Evolutionary conservation across 2,113 vertebrate species (phyloP).

Genomic region (Oryzias woworae): DNA sequence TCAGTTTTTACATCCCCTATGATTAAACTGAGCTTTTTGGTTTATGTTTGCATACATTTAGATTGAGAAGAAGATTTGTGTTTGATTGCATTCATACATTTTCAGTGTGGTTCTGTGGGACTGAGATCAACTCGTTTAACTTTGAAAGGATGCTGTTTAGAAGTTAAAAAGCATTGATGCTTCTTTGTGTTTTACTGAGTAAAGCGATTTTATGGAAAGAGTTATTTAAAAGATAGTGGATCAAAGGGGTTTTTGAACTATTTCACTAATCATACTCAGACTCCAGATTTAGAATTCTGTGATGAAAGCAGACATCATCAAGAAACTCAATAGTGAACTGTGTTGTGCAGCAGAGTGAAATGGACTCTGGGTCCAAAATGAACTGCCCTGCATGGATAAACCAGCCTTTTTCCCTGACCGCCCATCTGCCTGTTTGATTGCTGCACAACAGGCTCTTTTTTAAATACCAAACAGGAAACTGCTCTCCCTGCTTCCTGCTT

Average conservation of each 20-base stretch:
- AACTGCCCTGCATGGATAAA: conserved; percentile 32
- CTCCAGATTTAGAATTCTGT: background rate
- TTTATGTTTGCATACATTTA: background rate
- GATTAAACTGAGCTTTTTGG: background rate
- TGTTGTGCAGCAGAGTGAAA: background rate
- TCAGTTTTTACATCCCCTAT: background rate
- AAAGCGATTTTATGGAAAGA: too few relatives aligned
- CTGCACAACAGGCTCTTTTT: conserved; percentile 76
- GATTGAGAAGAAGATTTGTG: too few relatives aligned
- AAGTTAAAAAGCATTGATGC: too few relatives aligned
- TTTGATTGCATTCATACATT: too few relatives aligned
- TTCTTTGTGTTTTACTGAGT: too few relatives aligned
- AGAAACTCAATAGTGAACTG: background rate
- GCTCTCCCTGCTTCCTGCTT: conserved; percentile 94
- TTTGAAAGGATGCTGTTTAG: too few relatives aligned
- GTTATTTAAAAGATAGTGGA: too few relatives aligned
- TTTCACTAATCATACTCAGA: background rate
- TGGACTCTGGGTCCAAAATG: conserved; percentile 8
- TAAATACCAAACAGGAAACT: conserved; percentile 95
- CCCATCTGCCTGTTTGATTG: conserved; percentile 77
- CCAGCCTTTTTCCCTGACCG: conserved; percentile 74
- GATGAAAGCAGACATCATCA: background rate
- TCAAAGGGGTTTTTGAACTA: too few relatives aligned
- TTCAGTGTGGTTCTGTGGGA: too few relatives aligned
- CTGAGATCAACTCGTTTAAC: too few relatives aligned